Conservation (phyloP, 2,888 invertebrate genomes). For the Agrotis segetum region DNA sequence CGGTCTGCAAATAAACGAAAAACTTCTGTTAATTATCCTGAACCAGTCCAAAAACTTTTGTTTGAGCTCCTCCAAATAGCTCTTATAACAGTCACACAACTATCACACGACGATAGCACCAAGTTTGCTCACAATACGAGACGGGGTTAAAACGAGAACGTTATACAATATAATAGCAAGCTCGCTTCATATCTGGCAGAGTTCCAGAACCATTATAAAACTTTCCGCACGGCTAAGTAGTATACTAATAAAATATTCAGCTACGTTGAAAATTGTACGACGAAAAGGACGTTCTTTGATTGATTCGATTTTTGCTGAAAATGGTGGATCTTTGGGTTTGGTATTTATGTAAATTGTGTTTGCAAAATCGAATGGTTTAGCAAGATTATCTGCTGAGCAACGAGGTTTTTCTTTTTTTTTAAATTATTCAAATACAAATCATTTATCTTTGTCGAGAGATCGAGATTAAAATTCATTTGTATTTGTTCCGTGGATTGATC, state of each 20-base stretch:
- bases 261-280: constrained; percentile 63
- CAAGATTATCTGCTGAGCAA: neutral
- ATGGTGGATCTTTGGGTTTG: constrained; percentile 2
- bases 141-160: constrained; percentile 59
- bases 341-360: neutral
- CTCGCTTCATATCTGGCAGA: constrained; percentile 76
- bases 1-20: neutral
- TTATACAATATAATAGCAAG: constrained; percentile 69
- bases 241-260: constrained; percentile 83
- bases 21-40: constrained; percentile 13
- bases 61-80: constrained; percentile 17
- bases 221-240: constrained; percentile 82
- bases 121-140: constrained; percentile 53
- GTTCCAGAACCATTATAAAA: constrained; percentile 86
- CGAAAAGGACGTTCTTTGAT: constrained; percentile 44
- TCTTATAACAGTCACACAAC: constrained; percentile 21
- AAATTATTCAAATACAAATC: no score
- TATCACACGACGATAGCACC: constrained; percentile 43
- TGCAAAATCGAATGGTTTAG: neutral
- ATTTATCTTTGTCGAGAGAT: no score
- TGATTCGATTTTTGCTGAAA: constrained; percentile 43
- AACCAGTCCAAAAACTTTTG: constrained; percentile 19
- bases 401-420: neutral
- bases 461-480: no score
- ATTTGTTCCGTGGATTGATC: no score